Evolutionary conservation across 2,113 vertebrate species (phyloP).

Genomic region (Urocynchramus pylzowi): DNA sequence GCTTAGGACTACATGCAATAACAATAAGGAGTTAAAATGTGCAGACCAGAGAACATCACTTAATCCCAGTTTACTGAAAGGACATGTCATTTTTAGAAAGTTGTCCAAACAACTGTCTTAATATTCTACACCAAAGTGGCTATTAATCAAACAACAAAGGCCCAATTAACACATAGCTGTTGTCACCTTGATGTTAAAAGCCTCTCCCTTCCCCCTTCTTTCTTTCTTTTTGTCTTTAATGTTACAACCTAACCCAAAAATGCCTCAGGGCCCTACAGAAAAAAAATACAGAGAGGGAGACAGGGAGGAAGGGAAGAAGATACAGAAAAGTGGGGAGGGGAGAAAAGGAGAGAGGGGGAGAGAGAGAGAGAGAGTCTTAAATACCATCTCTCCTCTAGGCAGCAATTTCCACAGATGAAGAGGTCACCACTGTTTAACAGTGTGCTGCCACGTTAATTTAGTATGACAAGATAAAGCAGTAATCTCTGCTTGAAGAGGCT

Average conservation of each 20-base stretch:
- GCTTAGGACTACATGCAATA: not conserved
- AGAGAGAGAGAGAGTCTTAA: conserved; percentile 53
- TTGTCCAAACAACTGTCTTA: conserved; percentile 55
- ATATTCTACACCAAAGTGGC: conserved; percentile 57
- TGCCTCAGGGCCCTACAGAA: conserved; percentile 4
- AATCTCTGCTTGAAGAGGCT: conserved; percentile 82
- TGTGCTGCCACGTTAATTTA: conserved; percentile 87
- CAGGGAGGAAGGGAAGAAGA: not conserved
- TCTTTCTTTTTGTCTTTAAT: conserved; percentile 58
- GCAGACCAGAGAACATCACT: not conserved
- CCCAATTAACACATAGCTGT: conserved; percentile 79
- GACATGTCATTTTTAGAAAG: conserved; percentile 46
- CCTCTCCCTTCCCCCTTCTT: conserved; percentile 59
- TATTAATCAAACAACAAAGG: conserved; percentile 74
- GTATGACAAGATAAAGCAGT: conserved; percentile 97
- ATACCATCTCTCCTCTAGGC: conserved; percentile 72
- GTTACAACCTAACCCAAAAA: conserved; percentile 55
- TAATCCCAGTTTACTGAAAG: conserved; percentile 46
- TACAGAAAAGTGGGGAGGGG: not conserved
- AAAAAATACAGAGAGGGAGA: not conserved
- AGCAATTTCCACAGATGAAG: conserved; percentile 86
- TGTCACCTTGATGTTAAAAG: conserved; percentile 78
- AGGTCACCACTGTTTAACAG: conserved; percentile 87
- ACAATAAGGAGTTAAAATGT: conserved; percentile 41
- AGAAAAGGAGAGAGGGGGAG: not conserved